Percentiles rank a stretch among this genome's conserved stretches.
Conservation (phyloP, 2,888 invertebrate species). For the Biston betularia region DNA sequence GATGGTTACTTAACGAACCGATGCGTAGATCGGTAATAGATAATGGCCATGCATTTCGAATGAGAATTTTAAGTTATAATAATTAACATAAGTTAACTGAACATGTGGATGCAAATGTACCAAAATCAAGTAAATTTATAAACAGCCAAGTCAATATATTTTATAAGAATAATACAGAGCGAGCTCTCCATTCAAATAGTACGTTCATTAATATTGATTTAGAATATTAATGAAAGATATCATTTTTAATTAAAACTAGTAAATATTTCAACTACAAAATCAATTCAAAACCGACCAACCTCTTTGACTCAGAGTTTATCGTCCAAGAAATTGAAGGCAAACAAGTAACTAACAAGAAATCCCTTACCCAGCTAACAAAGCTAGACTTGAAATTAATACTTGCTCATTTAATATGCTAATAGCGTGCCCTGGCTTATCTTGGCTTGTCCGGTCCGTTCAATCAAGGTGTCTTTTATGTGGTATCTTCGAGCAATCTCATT, state of each 20-base stretch:
- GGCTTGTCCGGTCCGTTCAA: slow-evolving; percentile 81
- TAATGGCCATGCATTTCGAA: slow-evolving; percentile 50
- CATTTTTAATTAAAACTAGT: background rate
- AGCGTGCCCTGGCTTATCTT: slow-evolving; percentile 72
- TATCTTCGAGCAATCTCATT: slow-evolving; percentile 72
- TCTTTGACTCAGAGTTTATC: slow-evolving; percentile 15
- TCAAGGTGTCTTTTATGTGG: slow-evolving; percentile 81
- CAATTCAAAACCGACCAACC: slow-evolving; percentile 6
- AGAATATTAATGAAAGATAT: too few relatives aligned
- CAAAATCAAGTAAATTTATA: background rate
- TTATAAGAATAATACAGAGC: too few relatives aligned
- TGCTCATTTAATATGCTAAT: slow-evolving; percentile 84
- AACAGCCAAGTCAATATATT: too few relatives aligned
- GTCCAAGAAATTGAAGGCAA: slow-evolving; percentile 30
- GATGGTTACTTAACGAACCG: slow-evolving; percentile 30
- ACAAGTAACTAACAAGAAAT: slow-evolving; percentile 28
- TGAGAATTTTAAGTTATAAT: slow-evolving; percentile 24
- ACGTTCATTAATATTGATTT: too few relatives aligned
- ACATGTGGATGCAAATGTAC: background rate
- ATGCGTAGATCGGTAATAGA: slow-evolving; percentile 45
- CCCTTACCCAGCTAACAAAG: slow-evolving; percentile 46
- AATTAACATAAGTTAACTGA: slow-evolving; percentile 6
- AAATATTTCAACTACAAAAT: slow-evolving; percentile 2
- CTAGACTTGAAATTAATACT: slow-evolving; percentile 76
- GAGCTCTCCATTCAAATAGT: too few relatives aligned